Percentiles rank a stretch among this genome's conserved stretches.
These are phyloP conservation scores for Dromaius novaehollandiae DNA, from an alignment of 2,113 vertebrate genomes.

Conservation along the genomic window DNA sequence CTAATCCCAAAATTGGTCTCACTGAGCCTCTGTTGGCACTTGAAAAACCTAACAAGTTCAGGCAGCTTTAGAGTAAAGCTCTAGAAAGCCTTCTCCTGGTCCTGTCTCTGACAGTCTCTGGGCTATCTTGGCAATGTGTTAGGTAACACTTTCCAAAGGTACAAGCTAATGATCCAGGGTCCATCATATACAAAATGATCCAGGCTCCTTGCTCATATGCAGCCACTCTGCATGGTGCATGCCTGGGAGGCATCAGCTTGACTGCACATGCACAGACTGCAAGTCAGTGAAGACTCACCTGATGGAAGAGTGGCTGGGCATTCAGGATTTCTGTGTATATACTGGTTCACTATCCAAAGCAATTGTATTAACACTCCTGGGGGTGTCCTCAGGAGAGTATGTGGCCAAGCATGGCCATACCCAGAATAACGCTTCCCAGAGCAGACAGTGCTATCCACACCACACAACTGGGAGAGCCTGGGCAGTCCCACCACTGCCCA, in stretches of 20 bases:
- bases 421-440: background rate
- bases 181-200: fast-evolving
- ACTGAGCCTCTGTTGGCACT: background rate
- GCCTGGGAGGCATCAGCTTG: background rate
- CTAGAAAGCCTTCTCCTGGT: background rate
- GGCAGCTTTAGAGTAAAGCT: background rate
- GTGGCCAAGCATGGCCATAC: background rate
- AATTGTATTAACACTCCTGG: background rate
- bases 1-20: background rate
- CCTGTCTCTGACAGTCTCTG: background rate
- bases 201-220: background rate
- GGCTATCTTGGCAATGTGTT: background rate
- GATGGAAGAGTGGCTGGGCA: background rate
- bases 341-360: background rate
- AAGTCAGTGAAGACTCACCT: background rate
- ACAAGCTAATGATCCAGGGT: background rate
- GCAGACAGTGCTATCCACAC: background rate
- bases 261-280: fast-evolving
- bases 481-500: background rate
- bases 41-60: background rate
- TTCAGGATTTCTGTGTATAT: background rate
- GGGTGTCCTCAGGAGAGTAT: background rate
- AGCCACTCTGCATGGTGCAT: no score
- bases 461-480: background rate
- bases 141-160: fast-evolving